Evolutionary conservation across 2,797 vertebrate species (phyloP).

Genomic region (Myotis vivesi): DNA sequence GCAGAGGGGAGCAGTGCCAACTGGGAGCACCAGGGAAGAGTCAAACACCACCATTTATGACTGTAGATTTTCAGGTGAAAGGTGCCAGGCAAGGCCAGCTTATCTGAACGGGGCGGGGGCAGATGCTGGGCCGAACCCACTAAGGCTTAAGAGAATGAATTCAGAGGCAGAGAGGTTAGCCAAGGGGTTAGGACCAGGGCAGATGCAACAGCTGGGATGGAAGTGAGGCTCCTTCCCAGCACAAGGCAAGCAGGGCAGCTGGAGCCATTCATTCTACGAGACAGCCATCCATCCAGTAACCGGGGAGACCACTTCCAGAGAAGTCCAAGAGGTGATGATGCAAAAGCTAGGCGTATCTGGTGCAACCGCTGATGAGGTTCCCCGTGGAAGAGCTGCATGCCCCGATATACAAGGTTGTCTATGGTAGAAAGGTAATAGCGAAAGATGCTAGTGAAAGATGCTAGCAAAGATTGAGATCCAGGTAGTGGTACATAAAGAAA

Average conservation of each 20-base stretch:
- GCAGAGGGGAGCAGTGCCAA: background rate
- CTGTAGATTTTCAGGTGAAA: conserved; percentile 5
- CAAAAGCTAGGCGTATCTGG: background rate
- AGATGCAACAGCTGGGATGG: background rate
- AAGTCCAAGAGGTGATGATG: background rate
- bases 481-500: background rate
- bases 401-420: background rate
- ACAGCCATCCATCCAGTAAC: background rate
- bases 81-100: background rate
- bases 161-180: background rate
- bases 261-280: background rate
- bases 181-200: background rate
- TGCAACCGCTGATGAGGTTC: background rate
- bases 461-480: background rate
- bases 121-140: background rate
- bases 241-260: background rate
- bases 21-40: background rate
- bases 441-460: background rate
- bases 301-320: background rate
- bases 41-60: background rate
- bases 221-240: background rate
- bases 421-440: background rate
- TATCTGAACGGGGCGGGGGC: background rate
- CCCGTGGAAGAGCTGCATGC: background rate
- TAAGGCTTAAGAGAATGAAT: background rate